Evolutionary conservation across 2,888 invertebrate species (phyloP).

Genomic region (Scrobipalpa costella): DNA sequence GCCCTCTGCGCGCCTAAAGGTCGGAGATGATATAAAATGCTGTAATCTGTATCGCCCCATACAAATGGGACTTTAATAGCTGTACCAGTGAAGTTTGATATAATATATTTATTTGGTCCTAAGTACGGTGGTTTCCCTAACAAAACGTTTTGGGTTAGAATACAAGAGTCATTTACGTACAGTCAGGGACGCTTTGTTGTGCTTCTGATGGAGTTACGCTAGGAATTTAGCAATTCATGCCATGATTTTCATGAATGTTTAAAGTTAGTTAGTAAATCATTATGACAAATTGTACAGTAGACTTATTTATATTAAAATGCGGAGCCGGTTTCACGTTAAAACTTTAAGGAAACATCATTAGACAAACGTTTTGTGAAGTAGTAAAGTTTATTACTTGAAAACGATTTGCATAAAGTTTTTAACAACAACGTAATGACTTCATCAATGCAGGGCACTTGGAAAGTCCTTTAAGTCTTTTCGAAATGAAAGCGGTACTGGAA

Average conservation of each 20-base stretch:
- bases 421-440: slow-evolving; percentile 7
- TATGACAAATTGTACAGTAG: slow-evolving; percentile 1
- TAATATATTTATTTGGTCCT: slow-evolving; percentile 41
- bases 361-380: not conserved
- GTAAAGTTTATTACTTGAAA: not conserved
- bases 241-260: slow-evolving; percentile 19
- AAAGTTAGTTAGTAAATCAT: slow-evolving; percentile 16
- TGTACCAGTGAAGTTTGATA: slow-evolving; percentile 44
- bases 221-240: slow-evolving; percentile 21
- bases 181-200: slow-evolving; percentile 23
- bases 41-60: slow-evolving; percentile 40
- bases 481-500: slow-evolving; percentile 16
- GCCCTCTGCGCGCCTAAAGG: slow-evolving; percentile 6
- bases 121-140: slow-evolving; percentile 45
- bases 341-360: slow-evolving; percentile 2
- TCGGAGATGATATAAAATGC: slow-evolving; percentile 22
- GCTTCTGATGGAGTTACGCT: slow-evolving; percentile 13
- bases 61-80: slow-evolving; percentile 49
- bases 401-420: slow-evolving; percentile 9
- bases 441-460: not conserved
- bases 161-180: slow-evolving; percentile 36
- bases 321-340: not conserved
- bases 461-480: slow-evolving; percentile 6
- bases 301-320: slow-evolving; percentile 5
- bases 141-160: slow-evolving; percentile 45